Evolutionary conservation across 1,140 invertebrate genomes (phyloP).

Genomic region (Episyrphus balteatus): DNA sequence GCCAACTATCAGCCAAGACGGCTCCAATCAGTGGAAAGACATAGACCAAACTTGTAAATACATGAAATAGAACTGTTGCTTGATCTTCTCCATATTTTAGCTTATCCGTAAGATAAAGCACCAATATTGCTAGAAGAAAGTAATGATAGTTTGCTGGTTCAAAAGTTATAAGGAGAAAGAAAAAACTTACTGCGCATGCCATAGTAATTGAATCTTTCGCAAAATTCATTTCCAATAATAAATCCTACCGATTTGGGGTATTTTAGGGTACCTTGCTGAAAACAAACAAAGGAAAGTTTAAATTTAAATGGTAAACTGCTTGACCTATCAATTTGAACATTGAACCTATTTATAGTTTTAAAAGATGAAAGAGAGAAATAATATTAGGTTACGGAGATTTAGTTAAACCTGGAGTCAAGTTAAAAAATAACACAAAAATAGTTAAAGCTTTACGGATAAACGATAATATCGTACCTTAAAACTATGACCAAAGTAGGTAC

Average conservation of each 20-base stretch:
- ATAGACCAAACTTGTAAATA: constrained; percentile 74
- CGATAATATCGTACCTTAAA: too few species aligned
- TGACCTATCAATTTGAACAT: too few species aligned
- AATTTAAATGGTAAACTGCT: too few species aligned
- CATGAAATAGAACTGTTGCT: constrained; percentile 72
- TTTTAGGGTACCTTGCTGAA: constrained; percentile 29
- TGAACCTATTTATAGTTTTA: too few species aligned
- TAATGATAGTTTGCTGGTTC: background rate
- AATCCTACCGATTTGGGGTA: constrained; percentile 89
- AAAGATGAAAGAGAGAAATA: too few species aligned
- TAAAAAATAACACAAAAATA: too few species aligned
- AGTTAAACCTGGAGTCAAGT: too few species aligned
- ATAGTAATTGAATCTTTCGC: constrained; percentile 92
- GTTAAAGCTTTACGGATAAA: too few species aligned
- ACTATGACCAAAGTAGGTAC: too few species aligned
- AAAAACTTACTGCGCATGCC: constrained; percentile 84
- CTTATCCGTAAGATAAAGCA: constrained; percentile 62
- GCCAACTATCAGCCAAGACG: constrained; percentile 73
- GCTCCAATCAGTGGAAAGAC: constrained; percentile 75
- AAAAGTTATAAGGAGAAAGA: too few species aligned
- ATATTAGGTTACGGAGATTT: too few species aligned
- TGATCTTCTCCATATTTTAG: constrained; percentile 51
- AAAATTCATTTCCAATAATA: constrained; percentile 92
- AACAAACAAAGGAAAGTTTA: too few species aligned
- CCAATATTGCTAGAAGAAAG: constrained; percentile 55